These are phyloP conservation scores for Paramormyrops kingsleyae DNA, from an alignment of 2,113 vertebrate species.

Conservation along the genomic window DNA sequence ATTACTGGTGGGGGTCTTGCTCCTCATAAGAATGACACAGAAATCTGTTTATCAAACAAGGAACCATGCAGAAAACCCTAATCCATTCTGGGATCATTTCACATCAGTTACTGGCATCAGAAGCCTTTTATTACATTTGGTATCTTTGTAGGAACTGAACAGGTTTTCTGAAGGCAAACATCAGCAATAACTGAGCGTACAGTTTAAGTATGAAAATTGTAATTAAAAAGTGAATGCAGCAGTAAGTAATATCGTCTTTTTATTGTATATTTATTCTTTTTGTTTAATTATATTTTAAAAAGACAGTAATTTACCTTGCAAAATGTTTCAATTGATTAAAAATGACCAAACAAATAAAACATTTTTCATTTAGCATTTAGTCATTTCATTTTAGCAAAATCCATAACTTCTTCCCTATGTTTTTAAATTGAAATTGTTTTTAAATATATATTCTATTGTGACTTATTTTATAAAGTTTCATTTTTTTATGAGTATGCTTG, in stretches of 20 bases:
- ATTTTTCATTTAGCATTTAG: neutral
- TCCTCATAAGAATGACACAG: too few species aligned
- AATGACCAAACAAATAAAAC: too few species aligned
- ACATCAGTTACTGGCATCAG: neutral
- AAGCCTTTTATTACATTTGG: neutral
- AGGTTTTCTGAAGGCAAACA: neutral
- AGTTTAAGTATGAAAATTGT: neutral
- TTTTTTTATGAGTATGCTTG: neutral
- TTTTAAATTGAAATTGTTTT: neutral
- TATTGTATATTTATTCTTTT: neutral
- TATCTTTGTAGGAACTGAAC: neutral
- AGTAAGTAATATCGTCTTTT: neutral
- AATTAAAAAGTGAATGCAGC: neutral
- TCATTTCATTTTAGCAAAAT: neutral
- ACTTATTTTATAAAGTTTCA: neutral
- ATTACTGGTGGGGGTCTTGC: neutral
- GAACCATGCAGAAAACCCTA: neutral
- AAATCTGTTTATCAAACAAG: neutral
- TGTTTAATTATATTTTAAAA: neutral
- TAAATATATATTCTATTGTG: neutral
- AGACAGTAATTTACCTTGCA: neutral
- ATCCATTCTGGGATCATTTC: neutral
- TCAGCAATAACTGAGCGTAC: neutral
- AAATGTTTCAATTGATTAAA: neutral
- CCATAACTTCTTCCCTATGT: neutral